Conservation (phyloP, 1,140 invertebrate species). For the Amphibalanus amphitrite region DNA sequence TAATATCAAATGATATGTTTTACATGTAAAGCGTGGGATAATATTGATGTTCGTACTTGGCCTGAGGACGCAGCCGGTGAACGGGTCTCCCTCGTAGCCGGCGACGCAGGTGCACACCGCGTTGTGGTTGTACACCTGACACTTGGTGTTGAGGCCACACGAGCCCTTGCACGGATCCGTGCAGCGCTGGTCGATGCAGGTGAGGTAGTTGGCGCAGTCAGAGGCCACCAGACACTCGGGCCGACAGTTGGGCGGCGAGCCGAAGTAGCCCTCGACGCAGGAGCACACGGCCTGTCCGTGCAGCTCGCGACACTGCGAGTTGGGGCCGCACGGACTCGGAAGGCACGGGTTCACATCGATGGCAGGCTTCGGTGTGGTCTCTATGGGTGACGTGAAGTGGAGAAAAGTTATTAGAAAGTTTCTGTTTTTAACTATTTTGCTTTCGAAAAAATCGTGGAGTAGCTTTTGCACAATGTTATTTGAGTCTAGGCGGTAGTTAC, state of each 20-base stretch:
- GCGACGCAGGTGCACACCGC: constrained; percentile 55
- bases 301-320: constrained; percentile 43
- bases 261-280: constrained; percentile 40
- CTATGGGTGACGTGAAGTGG: background rate
- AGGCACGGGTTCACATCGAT: constrained; percentile 29
- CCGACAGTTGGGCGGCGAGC: constrained; percentile 33
- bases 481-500: too few relatives aligned
- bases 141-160: constrained; percentile 54
- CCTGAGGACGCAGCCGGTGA: background rate
- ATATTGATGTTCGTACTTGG: background rate
- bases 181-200: constrained; percentile 32
- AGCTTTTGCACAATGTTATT: too few relatives aligned
- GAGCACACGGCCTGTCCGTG: constrained; percentile 44
- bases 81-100: constrained; percentile 59
- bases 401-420: too few relatives aligned
- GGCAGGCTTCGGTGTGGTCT: constrained; percentile 22
- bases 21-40: too few relatives aligned
- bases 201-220: constrained; percentile 44
- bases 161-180: constrained; percentile 46
- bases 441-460: too few relatives aligned
- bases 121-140: constrained; percentile 52
- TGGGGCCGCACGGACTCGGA: constrained; percentile 50
- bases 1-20: too few relatives aligned
- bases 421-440: too few relatives aligned
- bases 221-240: constrained; percentile 59